A percentile compares a stretch with the other conserved stretches of the same genome.
These are phyloP conservation scores for Cyclopterus lumpus DNA, from an alignment of 2,797 vertebrate genomes.

Conservation along the genomic window DNA sequence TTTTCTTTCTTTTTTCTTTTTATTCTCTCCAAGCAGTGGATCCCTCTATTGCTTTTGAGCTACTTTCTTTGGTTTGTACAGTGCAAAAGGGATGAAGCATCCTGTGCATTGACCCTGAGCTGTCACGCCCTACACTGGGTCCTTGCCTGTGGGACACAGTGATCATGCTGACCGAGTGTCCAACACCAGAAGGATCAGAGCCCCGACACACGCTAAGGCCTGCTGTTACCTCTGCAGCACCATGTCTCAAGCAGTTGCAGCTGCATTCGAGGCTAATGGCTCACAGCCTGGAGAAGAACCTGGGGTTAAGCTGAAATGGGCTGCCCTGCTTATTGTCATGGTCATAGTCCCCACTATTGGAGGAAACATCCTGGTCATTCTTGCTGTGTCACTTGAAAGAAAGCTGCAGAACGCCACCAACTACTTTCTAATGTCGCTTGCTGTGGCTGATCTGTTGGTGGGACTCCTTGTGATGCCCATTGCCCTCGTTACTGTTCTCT, in stretches of 20 bases:
- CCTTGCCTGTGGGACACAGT: slow-evolving; percentile 71
- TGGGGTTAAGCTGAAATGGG: slow-evolving; percentile 84
- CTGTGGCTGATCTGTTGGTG: slow-evolving; percentile 95
- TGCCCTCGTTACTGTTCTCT: slow-evolving; percentile 92
- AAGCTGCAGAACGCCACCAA: slow-evolving; percentile 98
- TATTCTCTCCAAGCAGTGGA: slow-evolving; percentile 7
- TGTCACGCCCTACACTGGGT: slow-evolving; percentile 40
- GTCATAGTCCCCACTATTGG: slow-evolving; percentile 96
- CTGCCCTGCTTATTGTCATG: slow-evolving; percentile 90
- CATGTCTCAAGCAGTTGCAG: slow-evolving; percentile 76
- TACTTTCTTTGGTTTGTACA: slow-evolving; percentile 13
- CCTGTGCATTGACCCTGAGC: slow-evolving; percentile 47
- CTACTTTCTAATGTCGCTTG: slow-evolving; percentile 97
- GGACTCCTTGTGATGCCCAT: slow-evolving; percentile 98
- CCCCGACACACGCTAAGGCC: slow-evolving; percentile 71
- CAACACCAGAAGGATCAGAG: slow-evolving; percentile 81
- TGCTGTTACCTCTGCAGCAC: slow-evolving; percentile 58
- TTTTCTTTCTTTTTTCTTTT: slow-evolving; percentile 21
- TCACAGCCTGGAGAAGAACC: slow-evolving; percentile 59
- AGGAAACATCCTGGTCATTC: slow-evolving; percentile 96
- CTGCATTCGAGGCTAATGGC: slow-evolving; percentile 66
- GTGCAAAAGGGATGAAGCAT: slow-evolving; percentile 44
- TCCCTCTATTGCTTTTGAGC: background rate
- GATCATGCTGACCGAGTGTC: slow-evolving; percentile 90
- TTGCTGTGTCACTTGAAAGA: slow-evolving; percentile 94